Evolutionary conservation across 30 jellyfish, hydroid and myxozoan genomes (phyloP), one percentile per base, ranked within the genome.

Genomic region (Aurelia sp.): DNA sequence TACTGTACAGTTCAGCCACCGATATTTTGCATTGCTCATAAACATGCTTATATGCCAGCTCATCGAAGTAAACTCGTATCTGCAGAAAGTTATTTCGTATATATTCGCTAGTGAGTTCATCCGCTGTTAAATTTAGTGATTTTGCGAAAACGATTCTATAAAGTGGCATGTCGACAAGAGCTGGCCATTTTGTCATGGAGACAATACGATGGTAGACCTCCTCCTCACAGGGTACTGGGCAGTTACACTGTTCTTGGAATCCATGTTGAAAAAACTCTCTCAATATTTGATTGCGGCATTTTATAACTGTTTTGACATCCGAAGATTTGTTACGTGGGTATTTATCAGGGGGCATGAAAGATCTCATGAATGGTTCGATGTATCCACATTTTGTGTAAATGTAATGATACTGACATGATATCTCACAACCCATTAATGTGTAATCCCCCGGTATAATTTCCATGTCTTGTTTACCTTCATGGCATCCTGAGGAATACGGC

Each of bases 151-250:
- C 81, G 0, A 59, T 27, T 30, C 75, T 76, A 51, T 84, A 84
- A 23, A 55, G 19, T 13, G 86, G 87, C 66, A 84, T 71, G 41
- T 84, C 93, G 31, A 84, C 93, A 11, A 59, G 47, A 10, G 93
- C 93, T 10, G 93, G 93, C 93, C 93, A 84, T 44, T 70, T 84
- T 27, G 93, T 71, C 93, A 73, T 84, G 0, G 93, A 84, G 16
- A 84, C 93, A 11, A 62, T 71, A 60, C 80, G 87, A 63, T 73
- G 86, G 92, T 67, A 88, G 61, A 66, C 86, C 77, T 88, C 88
- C 41, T 79, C 91, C 44, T 68, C 90, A 73, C 96, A 88, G 11
- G 96, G 96, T 44, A 63, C 81, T 9, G 96, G 91, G 53, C 96
- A 88, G 85, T 88, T 22, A 62, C 96, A 88, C 48, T 75, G 61